phyloP scores from a whole-genome alignment of 2,888 invertebrate species.

The Harpagoxenus sublaevis region DNA sequence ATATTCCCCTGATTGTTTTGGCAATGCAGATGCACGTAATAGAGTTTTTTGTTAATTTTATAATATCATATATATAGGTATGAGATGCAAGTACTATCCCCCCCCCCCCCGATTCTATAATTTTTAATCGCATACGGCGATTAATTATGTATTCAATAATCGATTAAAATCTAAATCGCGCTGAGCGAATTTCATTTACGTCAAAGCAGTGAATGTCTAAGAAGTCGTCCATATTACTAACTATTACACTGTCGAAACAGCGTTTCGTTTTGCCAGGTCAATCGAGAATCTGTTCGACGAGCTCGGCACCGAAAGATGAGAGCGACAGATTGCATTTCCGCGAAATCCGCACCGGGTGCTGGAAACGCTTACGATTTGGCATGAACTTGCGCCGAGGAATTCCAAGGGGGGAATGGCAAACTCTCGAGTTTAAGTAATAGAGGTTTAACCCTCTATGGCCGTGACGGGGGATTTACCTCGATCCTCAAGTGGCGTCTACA shows the following conservation, averaged over 20 bases:
- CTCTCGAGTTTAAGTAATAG: conserved; percentile 59
- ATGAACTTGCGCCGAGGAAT: conserved; percentile 25
- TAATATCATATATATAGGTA: neutral
- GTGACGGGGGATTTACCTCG: conserved; percentile 45
- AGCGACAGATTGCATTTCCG: conserved; percentile 45
- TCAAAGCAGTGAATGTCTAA: neutral
- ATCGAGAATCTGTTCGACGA: conserved; percentile 19
- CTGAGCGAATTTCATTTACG: neutral
- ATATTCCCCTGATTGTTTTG: neutral
- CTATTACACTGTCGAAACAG: conserved; percentile 1
- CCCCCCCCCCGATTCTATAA: neutral
- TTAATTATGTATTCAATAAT: neutral
- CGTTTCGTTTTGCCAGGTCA: neutral
- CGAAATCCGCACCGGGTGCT: conserved; percentile 32
- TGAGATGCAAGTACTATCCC: neutral
- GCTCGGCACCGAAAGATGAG: conserved; percentile 31
- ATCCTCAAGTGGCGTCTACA: conserved; percentile 39
- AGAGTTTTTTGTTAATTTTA: neutral
- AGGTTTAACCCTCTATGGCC: conserved; percentile 51
- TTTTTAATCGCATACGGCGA: neutral
- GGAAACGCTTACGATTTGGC: conserved; percentile 46
- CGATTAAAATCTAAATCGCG: neutral
- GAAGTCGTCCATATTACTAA: conserved; percentile 1
- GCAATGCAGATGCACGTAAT: neutral
- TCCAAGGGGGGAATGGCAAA: conserved; percentile 52